Percentiles rank a stretch among this genome's conserved stretches.
Evolutionary conservation across 2,888 invertebrate species (phyloP).

Genomic region (Ochlodes sylvanus): DNA sequence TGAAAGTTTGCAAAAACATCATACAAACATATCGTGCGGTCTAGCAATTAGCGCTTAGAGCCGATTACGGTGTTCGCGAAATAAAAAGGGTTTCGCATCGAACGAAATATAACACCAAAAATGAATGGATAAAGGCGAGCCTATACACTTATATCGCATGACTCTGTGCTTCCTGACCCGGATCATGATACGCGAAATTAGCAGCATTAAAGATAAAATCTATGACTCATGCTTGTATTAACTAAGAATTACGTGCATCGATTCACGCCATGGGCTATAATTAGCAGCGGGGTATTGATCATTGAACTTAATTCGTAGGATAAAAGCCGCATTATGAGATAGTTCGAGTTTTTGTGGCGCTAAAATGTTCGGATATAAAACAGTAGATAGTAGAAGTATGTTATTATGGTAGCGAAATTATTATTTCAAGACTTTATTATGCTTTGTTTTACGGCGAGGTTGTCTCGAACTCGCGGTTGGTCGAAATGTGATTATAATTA

Average conservation of each 20-base stretch:
- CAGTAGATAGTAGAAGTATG: too few relatives aligned
- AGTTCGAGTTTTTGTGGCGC: background rate
- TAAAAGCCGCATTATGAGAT: conserved; percentile 2
- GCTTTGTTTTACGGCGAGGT: too few relatives aligned
- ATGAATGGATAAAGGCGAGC: conserved; percentile 30
- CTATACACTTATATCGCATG: conserved; percentile 43
- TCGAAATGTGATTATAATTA: too few relatives aligned
- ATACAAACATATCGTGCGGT: background rate
- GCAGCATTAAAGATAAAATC: conserved; percentile 39
- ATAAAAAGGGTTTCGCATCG: conserved; percentile 25
- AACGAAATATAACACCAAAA: conserved; percentile 32
- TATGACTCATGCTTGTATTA: conserved; percentile 30
- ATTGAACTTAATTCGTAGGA: conserved; percentile 26
- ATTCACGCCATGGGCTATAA: conserved; percentile 18
- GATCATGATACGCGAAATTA: conserved; percentile 45
- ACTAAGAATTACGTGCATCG: conserved; percentile 15
- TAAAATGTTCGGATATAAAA: too few relatives aligned
- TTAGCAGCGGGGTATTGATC: conserved; percentile 16
- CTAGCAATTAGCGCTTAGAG: conserved; percentile 2
- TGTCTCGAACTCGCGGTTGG: too few relatives aligned
- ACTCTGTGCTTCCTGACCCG: conserved; percentile 40
- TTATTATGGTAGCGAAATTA: too few relatives aligned
- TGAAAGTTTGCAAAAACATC: too few relatives aligned
- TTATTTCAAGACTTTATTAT: too few relatives aligned
- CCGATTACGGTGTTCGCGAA: conserved; percentile 1